Evolutionary conservation across 2,113 vertebrate genomes (phyloP).

Genomic region (Megaceryle torquata): DNA sequence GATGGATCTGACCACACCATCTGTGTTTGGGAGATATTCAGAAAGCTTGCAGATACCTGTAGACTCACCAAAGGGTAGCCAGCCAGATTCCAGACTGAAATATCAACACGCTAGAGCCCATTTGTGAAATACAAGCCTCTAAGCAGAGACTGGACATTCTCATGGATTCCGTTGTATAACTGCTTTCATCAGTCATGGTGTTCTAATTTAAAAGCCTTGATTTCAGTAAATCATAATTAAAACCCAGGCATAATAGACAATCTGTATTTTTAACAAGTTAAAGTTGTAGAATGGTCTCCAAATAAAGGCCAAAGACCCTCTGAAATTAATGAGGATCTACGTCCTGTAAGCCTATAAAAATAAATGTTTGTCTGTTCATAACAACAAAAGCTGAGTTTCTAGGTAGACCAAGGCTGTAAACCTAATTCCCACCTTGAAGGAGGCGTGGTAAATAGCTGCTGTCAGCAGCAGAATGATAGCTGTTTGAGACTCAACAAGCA

Average conservation of each 20-base stretch:
- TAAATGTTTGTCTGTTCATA: rapidly evolving
- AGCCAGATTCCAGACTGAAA: neutral
- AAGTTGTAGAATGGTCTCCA: neutral
- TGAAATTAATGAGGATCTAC: neutral
- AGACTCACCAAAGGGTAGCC: neutral
- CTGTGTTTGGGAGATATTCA: neutral
- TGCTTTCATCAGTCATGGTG: neutral
- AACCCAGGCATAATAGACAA: neutral
- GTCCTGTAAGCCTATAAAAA: neutral
- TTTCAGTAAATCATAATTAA: neutral
- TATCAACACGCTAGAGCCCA: neutral
- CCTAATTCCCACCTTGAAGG: neutral
- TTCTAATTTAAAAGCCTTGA: neutral
- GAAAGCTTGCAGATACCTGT: neutral
- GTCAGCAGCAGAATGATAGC: neutral
- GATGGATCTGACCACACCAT: neutral
- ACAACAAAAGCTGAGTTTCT: neutral
- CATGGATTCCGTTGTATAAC: neutral
- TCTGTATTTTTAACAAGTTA: neutral
- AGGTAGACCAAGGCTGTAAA: neutral
- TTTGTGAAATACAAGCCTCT: neutral
- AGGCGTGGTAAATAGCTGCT: neutral
- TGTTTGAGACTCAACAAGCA: neutral
- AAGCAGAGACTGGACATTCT: neutral
- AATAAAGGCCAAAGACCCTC: neutral